These are phyloP conservation scores for Echeneis naucrates DNA, from an alignment of 2,797 vertebrate species.

Conservation along the genomic window DNA sequence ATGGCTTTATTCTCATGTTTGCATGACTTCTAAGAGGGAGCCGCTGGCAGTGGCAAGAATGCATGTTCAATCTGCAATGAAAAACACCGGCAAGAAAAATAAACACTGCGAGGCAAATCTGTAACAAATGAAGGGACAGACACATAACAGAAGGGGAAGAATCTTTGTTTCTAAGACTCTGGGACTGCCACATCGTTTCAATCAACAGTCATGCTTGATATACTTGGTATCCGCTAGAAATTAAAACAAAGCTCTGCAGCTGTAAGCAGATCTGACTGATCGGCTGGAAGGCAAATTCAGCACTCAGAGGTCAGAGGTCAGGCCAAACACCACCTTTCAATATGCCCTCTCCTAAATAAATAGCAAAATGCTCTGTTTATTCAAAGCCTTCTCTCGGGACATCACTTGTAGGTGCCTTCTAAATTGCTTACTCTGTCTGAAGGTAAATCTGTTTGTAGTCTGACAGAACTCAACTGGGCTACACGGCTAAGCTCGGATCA, in stretches of 20 bases:
- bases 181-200: background rate
- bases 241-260: background rate
- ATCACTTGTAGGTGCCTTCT: background rate
- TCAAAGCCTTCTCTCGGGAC: background rate
- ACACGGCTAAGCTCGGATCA: background rate
- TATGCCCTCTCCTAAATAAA: background rate
- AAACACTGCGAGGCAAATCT: background rate
- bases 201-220: background rate
- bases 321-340: background rate
- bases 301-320: background rate
- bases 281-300: background rate
- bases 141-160: background rate
- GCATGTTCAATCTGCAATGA: constrained; percentile 14
- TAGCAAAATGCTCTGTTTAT: background rate
- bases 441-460: background rate
- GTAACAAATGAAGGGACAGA: background rate
- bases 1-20: background rate
- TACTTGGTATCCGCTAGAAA: background rate
- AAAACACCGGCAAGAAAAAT: constrained; percentile 11
- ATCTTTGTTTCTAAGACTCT: background rate
- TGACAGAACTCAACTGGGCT: too few species aligned
- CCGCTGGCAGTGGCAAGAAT: background rate
- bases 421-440: background rate
- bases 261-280: background rate
- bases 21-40: background rate